Evolutionary conservation across 1,140 invertebrate species (phyloP), one percentile per base, ranked within the genome.

Genomic region (Bactericera cockerelli): DNA sequence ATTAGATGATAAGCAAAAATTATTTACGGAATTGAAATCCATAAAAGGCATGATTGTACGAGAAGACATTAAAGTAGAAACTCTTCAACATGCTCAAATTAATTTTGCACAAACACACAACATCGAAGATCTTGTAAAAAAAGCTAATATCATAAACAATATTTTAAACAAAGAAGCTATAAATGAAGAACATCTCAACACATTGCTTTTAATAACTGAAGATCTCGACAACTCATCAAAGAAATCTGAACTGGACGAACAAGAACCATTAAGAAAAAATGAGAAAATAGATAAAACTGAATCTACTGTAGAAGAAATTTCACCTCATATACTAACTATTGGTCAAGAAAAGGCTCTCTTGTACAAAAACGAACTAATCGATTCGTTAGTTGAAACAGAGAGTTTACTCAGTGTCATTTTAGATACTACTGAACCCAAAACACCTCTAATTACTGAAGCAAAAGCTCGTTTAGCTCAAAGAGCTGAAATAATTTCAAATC

Each of bases 401-500:
- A 49, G n/a, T 49, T 10, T 49, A 4, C 6, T 22, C 42, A 19
- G 22, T 6, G 42, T 10, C 4, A 49, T 22, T 19, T 22, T 49
- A 19, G 4, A 49, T 10, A 16, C n/a, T 8, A 6, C n/a, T 49
- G 42, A 19, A n/a, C 3, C 42, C 22, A 6, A 49, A n/a, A 49
- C 3, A 49, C 42, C n/a, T 4, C 3, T 49, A 49, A 49, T 16
- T 6, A 19, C n/a, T 4, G 54, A 33, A 49, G 39, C 25, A 58
- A 64, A 55, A 49, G 57, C 26, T 39, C n/a, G 25, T 61, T 63
- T 59, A 62, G 59, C 13, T 19, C 58, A 56, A 62, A 54, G 58
- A 36, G 49, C 55, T 26, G 56, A 62, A 19, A 49, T 49, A 49
- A 49, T 49, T 8, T 6, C 4, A n/a, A 16, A 49, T 19, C n/a